These are phyloP conservation scores for Myotis brandtii DNA, from an alignment of 2,113 vertebrate species.

Conservation along the genomic window DNA sequence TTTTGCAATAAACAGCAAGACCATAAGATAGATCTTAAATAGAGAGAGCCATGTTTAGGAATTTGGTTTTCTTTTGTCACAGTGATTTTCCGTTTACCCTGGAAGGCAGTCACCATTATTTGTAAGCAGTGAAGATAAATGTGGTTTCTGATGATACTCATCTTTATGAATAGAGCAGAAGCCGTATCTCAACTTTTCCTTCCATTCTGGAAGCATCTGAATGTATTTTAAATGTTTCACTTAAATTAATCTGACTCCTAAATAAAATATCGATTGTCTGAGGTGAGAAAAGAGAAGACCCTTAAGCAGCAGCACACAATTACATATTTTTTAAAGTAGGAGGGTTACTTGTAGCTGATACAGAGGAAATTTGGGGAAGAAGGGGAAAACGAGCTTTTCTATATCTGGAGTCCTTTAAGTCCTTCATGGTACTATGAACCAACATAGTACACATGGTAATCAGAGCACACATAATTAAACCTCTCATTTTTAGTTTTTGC, in stretches of 20 bases:
- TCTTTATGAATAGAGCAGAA: background rate
- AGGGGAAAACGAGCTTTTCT: background rate
- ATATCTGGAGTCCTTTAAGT: background rate
- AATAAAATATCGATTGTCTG: background rate
- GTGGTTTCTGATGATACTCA: background rate
- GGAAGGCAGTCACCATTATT: constrained; percentile 1
- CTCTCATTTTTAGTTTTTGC: background rate
- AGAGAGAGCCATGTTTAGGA: background rate
- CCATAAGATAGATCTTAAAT: constrained; percentile 22
- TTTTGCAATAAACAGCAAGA: constrained; percentile 48
- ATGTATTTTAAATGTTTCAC: constrained; percentile 1
- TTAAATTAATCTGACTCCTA: constrained; percentile 12
- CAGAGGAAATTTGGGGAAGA: background rate
- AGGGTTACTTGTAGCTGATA: background rate
- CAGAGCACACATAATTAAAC: background rate
- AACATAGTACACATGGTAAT: background rate
- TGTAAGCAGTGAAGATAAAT: constrained; percentile 33
- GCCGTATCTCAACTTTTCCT: background rate
- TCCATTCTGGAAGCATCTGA: background rate
- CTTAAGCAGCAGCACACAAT: background rate
- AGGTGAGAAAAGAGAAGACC: background rate
- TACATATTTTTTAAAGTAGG: background rate
- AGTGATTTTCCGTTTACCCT: constrained; percentile 33
- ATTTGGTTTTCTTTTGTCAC: background rate
- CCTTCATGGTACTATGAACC: background rate